phyloP scores from a whole-genome alignment of 2,113 vertebrate genomes.

The Grus americana region DNA sequence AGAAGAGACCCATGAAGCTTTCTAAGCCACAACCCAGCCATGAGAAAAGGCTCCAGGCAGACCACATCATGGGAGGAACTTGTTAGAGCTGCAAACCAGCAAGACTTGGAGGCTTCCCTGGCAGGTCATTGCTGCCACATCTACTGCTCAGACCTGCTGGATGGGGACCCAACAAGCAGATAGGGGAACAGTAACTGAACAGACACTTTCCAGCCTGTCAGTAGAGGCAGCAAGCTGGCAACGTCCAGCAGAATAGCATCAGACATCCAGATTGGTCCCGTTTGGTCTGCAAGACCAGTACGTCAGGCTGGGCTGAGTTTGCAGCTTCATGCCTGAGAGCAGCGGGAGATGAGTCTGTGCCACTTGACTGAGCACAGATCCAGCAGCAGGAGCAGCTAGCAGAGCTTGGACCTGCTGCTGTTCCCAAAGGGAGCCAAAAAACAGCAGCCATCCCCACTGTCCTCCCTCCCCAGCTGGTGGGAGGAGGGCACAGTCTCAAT shows the following conservation, averaged over 20 bases:
- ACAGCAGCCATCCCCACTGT: fast-evolving
- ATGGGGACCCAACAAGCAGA: not conserved
- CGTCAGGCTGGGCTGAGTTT: not conserved
- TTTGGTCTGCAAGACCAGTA: not conserved
- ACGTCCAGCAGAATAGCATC: not conserved
- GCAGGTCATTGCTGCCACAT: not conserved
- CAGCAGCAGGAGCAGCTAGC: not conserved
- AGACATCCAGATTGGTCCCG: not conserved
- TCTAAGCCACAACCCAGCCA: not conserved
- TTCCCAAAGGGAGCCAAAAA: not conserved
- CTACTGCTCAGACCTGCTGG: not conserved
- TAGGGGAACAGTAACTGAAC: not conserved
- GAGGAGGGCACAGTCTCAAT: not conserved
- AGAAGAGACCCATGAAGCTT: not conserved
- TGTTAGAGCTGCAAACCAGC: not conserved
- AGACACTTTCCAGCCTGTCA: not conserved
- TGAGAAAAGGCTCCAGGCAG: not conserved
- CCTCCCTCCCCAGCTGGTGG: not conserved
- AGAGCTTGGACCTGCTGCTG: not conserved
- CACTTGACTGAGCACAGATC: not conserved
- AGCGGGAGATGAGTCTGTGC: not conserved
- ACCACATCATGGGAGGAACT: not conserved
- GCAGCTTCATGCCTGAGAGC: not conserved
- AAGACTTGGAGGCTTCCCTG: not conserved
- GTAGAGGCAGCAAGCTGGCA: not conserved